Percentiles rank a stretch among this genome's conserved stretches.
phyloP scores from a whole-genome alignment of 1,140 invertebrate species.

The Drosophila bifasciata region DNA sequence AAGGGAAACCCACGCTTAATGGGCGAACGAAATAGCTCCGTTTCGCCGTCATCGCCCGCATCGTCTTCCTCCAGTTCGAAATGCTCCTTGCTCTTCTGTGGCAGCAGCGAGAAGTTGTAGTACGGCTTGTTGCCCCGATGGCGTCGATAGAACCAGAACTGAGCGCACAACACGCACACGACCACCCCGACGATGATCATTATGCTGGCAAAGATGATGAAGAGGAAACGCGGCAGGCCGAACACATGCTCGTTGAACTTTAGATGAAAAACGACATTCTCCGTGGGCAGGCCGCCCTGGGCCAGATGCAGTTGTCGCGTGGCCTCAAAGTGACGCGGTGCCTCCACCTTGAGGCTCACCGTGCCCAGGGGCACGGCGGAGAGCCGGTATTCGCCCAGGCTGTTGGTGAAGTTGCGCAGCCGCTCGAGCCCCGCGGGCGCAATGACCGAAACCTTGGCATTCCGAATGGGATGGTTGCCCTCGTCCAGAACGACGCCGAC shows the following conservation, averaged over 20 bases:
- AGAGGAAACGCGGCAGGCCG: slow-evolving; percentile 89
- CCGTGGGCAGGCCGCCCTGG: slow-evolving; percentile 77
- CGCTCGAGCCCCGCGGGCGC: slow-evolving; percentile 66
- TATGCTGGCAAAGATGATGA: slow-evolving; percentile 88
- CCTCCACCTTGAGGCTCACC: slow-evolving; percentile 86
- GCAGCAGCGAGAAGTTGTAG: slow-evolving; percentile 84
- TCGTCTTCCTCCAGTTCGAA: slow-evolving; percentile 85
- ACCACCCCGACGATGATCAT: slow-evolving; percentile 69
- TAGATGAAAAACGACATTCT: slow-evolving; percentile 88
- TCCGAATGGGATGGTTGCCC: slow-evolving; percentile 86
- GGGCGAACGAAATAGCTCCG: slow-evolving; percentile 87
- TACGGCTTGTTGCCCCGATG: slow-evolving; percentile 68
- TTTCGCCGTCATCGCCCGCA: slow-evolving; percentile 85
- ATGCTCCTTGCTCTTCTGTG: slow-evolving; percentile 80
- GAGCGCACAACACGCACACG: slow-evolving; percentile 72
- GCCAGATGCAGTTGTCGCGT: slow-evolving; percentile 85
- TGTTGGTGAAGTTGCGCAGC: slow-evolving; percentile 83
- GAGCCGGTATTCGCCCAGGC: slow-evolving; percentile 87
- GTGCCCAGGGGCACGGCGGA: slow-evolving; percentile 85
- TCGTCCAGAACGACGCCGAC: slow-evolving; percentile 86
- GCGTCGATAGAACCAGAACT: slow-evolving; percentile 76
- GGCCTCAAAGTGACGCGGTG: slow-evolving; percentile 85
- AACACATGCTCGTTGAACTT: slow-evolving; percentile 87
- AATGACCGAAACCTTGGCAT: slow-evolving; percentile 85
- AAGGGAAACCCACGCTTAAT: slow-evolving; percentile 84